Conservation (phyloP, 2,113 vertebrate species). For the Corydoras sp. region DNA sequence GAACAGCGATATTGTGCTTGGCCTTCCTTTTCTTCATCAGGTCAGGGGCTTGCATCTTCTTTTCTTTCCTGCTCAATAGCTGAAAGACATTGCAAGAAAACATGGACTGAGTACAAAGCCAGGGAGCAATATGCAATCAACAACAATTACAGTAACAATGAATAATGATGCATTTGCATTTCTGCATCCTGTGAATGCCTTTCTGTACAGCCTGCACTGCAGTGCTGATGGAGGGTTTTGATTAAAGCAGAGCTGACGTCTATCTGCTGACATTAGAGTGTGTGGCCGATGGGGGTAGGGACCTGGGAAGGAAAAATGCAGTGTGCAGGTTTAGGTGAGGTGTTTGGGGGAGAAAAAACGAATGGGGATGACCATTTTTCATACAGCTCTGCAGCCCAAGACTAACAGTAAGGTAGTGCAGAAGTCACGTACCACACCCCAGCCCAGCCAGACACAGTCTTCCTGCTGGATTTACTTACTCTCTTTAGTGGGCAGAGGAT, state of each 20-base stretch:
- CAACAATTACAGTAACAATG: too few relatives aligned
- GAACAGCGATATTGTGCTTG: conserved; percentile 35
- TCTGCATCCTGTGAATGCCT: background rate
- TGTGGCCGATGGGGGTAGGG: conserved; percentile 17
- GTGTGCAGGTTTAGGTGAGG: conserved; percentile 1
- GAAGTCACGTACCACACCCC: conserved; percentile 35
- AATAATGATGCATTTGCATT: background rate
- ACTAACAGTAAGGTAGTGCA: background rate
- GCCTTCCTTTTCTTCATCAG: conserved; percentile 43
- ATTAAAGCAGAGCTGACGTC: conserved; percentile 30
- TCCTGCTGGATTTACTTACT: conserved; percentile 66
- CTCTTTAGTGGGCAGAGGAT: conserved; percentile 84
- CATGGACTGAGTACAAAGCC: conserved; percentile 11
- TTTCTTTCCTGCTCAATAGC: conserved; percentile 73
- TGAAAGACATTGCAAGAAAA: conserved; percentile 50
- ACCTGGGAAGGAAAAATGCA: background rate
- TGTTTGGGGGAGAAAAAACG: background rate
- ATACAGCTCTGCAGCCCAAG: conserved; percentile 9
- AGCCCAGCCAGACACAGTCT: background rate
- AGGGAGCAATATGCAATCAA: background rate
- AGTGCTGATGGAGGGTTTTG: conserved; percentile 32
- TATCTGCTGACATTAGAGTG: conserved; percentile 41
- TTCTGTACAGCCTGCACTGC: conserved; percentile 32
- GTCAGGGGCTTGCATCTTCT: conserved; percentile 69
- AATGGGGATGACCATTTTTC: background rate